Evolutionary conservation across 1,140 invertebrate species (phyloP), one percentile per base, ranked within the genome.

Genomic region (Drosophila pseudoobscura): DNA sequence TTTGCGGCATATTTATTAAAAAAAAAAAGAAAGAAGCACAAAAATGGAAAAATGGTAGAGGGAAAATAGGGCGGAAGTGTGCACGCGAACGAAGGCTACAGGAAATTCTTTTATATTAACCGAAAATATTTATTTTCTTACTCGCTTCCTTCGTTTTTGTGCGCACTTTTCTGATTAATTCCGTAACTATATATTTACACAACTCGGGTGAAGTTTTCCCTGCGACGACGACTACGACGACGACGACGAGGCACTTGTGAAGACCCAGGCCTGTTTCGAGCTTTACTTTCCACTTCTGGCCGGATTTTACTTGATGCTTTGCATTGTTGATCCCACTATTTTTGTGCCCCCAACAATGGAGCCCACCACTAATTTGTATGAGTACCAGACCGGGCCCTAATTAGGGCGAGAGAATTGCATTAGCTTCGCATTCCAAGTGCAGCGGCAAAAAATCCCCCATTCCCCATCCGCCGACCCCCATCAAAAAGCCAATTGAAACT

Each of bases 151-250:
- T 78, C 46, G 45, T 78, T 73, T 69, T 54, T 60, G 41, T 53
- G 65, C 44, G 77, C 80, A 85, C 64, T 85, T 87, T 85, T 84
- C 72, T 87, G 78, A 87, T 87, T 87, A 87, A 87, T 85, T 78
- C 82, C 82, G 47, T 87, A 70, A 71, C 63, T 70, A 85, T 75
- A 87, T 88, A 87, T 87, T 87, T 82, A 61, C 78, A 78, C 72
- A 82, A 82, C 61, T 78, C 64, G 74, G 69, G 44, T 53, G 59
- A 82, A 85, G 83, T 84, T 84, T 69, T 54, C 54, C 52, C 44
- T 35, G 56, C 65, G 53, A 61, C 73, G 56, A 51, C 59, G 62
- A 57, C 20, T 1, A 2, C 20, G 1, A 20, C 20, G 20, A 20
- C 20, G 1, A 20, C 20, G 20, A 20, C 20, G 20, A 20, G 20